A percentile compares a stretch with the other conserved stretches of the same genome.
Evolutionary conservation across 1,140 invertebrate species (phyloP).

Genomic region (Pogonognathellus flavescens): DNA sequence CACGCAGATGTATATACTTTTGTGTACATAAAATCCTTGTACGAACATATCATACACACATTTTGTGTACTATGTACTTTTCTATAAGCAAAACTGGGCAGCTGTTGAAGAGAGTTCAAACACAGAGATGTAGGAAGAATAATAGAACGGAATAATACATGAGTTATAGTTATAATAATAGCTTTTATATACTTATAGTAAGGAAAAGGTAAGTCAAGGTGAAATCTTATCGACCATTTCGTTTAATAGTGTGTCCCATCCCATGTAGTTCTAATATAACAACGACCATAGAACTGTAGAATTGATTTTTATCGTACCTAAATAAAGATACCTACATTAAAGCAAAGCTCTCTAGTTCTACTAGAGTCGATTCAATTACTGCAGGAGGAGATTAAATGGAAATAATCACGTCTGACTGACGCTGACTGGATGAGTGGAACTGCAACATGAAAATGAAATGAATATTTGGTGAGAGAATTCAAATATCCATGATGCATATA

Average conservation of each 20-base stretch:
- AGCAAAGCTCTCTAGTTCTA: too few relatives aligned
- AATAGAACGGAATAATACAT: neutral
- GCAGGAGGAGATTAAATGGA: too few relatives aligned
- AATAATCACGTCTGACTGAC: too few relatives aligned
- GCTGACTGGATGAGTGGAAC: too few relatives aligned
- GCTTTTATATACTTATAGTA: neutral
- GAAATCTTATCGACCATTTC: slow-evolving; percentile 42
- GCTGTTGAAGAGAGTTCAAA: slow-evolving; percentile 12
- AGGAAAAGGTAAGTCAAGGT: slow-evolving; percentile 48
- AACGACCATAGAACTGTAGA: too few relatives aligned
- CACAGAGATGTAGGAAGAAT: neutral
- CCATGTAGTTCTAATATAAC: neutral
- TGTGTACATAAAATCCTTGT: neutral
- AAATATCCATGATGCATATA: too few relatives aligned
- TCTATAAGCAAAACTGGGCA: neutral
- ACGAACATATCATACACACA: neutral
- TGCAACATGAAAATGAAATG: too few relatives aligned
- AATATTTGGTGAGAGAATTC: too few relatives aligned
- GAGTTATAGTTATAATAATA: neutral
- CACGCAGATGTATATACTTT: neutral
- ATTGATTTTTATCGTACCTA: too few relatives aligned
- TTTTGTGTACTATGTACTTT: neutral
- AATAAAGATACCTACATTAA: too few relatives aligned
- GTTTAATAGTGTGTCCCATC: slow-evolving; percentile 18
- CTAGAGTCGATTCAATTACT: too few relatives aligned